Evolutionary conservation across 2,797 vertebrate species (phyloP).

Genomic region (Enteromius viviparus): DNA sequence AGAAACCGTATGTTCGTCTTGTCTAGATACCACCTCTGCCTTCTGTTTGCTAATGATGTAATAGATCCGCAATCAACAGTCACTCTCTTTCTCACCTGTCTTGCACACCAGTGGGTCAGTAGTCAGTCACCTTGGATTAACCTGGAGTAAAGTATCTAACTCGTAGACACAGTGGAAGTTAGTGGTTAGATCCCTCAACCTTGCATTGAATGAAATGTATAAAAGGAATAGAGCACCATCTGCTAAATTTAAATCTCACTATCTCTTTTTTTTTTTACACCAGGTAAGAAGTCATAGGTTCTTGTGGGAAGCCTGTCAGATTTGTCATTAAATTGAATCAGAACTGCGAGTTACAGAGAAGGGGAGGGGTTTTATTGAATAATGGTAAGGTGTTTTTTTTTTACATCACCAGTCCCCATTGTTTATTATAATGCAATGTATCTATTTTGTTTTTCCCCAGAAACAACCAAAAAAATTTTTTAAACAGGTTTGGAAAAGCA

Average conservation of each 20-base stretch:
- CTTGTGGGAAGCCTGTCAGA: not conserved
- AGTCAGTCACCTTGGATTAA: not conserved
- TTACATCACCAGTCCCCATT: not conserved
- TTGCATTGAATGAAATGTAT: not conserved
- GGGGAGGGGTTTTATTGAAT: not conserved
- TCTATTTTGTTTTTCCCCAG: not conserved
- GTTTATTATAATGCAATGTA: not conserved
- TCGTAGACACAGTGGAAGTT: conserved; percentile 43
- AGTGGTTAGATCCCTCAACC: conserved; percentile 23
- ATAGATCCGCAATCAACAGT: conserved; percentile 52
- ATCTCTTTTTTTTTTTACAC: not conserved
- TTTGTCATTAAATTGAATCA: not conserved
- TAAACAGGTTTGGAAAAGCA: not conserved
- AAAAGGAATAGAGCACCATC: not conserved
- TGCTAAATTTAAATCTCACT: not conserved
- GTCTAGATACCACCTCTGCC: conserved; percentile 46
- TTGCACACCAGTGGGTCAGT: not conserved
- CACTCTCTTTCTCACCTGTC: conserved; percentile 17
- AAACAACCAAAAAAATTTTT: not conserved
- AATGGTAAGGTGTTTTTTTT: not conserved
- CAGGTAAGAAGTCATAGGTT: not conserved
- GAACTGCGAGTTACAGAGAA: not conserved
- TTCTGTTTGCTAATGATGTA: conserved; percentile 62
- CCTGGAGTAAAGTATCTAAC: conserved; percentile 23
- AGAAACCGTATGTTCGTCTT: conserved; percentile 52